Base-by-base conservation (phyloP, 2,113 vertebrate species). In the Mixornis gularis region DNA sequence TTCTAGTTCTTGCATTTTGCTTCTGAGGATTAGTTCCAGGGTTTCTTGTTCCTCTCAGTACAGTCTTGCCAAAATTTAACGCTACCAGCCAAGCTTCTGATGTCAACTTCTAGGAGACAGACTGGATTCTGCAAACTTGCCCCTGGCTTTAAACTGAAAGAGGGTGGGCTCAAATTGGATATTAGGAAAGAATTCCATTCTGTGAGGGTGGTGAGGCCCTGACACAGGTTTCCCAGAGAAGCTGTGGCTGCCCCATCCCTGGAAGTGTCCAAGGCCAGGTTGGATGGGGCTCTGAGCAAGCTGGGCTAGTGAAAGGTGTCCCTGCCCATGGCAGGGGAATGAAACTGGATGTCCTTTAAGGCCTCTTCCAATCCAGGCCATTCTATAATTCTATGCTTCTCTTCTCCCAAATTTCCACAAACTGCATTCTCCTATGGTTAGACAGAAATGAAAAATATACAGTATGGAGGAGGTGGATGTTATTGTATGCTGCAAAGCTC, bases 401-500 rank as follows among this genome's bases (percentile, higher is more conserved):
- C 18, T 40, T 32, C 29, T 73, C 38, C 21, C 34, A 76, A 1
- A 59, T 71, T 79, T 55, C 12, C 48, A 89, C 12, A 32, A 38
- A 79, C 15, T 63, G 15, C 29, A 74, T 62, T 71, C 10, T 49
- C 13, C 11, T 53, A 7, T 20, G 11, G 27, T 30, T 60, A 76
- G 16, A 36, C 1, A 94, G 41, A 85, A 90, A 82, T n/a, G 14
- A 82, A 79, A 88, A 93, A 34, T 18, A 70, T 84, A 58, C 9
- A 15, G 58, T 38, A 7, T 65, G 84, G 76, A 92, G 76, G 85
- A 79, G 77, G 76, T 32, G 14, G 32, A 80, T 12, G 44, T 38
- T 89, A 58, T 6, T 84, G 48, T 32, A 82, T 73, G 62, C 46
- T 92, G 69, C 52, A 93, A 76, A 89, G 68, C 46, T 90, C n/a